Evolutionary conservation across 2,113 vertebrate species (phyloP), one percentile per base, ranked within the genome.

Genomic region (Meleagris gallopavo): DNA sequence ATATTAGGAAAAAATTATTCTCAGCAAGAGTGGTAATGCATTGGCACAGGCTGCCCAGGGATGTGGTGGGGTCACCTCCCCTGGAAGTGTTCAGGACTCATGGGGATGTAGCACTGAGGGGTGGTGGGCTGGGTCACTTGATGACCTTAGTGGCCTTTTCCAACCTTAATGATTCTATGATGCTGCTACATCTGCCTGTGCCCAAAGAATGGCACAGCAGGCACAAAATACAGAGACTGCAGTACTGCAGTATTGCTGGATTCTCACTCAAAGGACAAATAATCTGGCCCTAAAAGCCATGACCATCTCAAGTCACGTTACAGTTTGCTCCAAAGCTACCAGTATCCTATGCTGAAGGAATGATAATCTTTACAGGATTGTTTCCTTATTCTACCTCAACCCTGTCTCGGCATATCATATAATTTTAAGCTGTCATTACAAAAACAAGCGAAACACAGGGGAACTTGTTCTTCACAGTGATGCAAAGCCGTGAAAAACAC

Each of bases 401-500:
- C 34, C 60, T 21, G 4, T 40, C 32, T 24, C 6, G 12, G 55
- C 73, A 73, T 38, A 43, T 2, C 27, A 11, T 20, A 1, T 38
- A 15, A 90, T 94, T 93, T 27, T 41, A 66, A 90, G 70, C 40
- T 36, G 32, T 27, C 52, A 1, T 65, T 77, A 27, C 9, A 77
- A 91, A 87, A 54, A 2, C 48, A 62, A 66, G 72, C 2, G 24
- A 66, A 93, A 89, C 87, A 80, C 75, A 21, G 50, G 22, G 60
- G 75, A 74, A 89, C 75, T 80, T 74, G 79, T 64, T 93, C 78
- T 62, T 76, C 30, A 6, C 34, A 7, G 36, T 86, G 67, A 75
- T 94, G 75, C 38, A 94, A 94, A 95, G 75, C 82, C 1, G 50
- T 58, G 86, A 82, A 87, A 70, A 94, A 80, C 75, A 66, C 0